Base-by-base conservation (phyloP, 2,888 invertebrate genomes). In the Orchesella flavescens region DNA sequence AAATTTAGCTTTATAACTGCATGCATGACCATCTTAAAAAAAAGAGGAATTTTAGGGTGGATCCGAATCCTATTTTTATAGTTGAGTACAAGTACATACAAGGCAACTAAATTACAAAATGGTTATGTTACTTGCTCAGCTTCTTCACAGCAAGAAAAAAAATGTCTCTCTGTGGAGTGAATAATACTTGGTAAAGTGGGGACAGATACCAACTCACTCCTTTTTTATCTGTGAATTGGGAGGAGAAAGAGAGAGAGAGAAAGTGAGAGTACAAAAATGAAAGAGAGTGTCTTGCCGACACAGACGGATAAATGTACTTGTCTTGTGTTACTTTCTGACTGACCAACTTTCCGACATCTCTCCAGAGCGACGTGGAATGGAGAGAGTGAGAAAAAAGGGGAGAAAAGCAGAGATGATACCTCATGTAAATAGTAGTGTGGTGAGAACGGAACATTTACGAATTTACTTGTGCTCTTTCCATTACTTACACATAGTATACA, bases 161-260 rank as follows among this genome's bases (percentile, higher is more conserved):
- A 74, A 74, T 74, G 74, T 74, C 74, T 74, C 74, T 74, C 74
- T 19, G 49, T 63, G 74, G 74, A 74, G 63, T 63, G 63, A 19
- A 74, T 74, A 74, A 74, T 74, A 61, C 74, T 63, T 63, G 63
- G 74, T 74, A 74, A 73, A 57, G 61, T 59, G 44, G 74, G 19
- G 49, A 46, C 44, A 63, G 61, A 61, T 49, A 74, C 23, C 46
- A 63, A 34, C 74, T 74, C 74, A 43, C 55, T 73, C 73, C 71
- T 34, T 24, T 23, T 21, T 24, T 73, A 59, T 43, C 53, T 59
- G 73, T 59, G 61, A 73, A 73, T 73, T 21, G 9, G 21, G 46
- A 68, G 68, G 44, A 3, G 57, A 57, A 57, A 57, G 57, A 44
- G 63, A 63, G 66, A 44, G 66, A 59, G n/a, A 59, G 34, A 66